Evolutionary conservation across 2,797 vertebrate genomes (phyloP), one percentile per base, ranked within the genome.

Genomic region (Choloepus didactylus): DNA sequence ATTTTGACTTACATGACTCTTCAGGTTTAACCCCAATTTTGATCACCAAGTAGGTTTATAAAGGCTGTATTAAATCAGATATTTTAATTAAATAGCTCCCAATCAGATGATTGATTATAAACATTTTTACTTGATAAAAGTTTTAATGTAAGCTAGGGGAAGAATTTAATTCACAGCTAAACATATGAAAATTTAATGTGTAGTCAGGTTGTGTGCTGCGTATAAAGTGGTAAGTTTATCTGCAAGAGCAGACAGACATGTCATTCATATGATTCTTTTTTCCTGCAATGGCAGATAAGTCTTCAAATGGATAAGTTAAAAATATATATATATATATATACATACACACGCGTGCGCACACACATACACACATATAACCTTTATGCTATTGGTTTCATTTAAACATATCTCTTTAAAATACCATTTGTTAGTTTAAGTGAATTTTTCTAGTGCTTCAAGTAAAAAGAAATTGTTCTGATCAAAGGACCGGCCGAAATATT

Each of bases 211-310:
- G n/a, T 44, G 3, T 84, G 89, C 79, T 91, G 96, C 94, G 96
- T 79, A 19, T 67, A 83, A 96, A 96, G 83, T 93, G 87, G 93
- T 84, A 35, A 92, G 94, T 96, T 91, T 88, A 95, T 95, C 73
- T 69, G 93, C 9, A 84, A 97, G 95, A 97, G 95, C 35, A 35
- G 35, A 35, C 69, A 98, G 96, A 96, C 89, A 64, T 87, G 95
- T 88, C 88, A 92, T 96, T 96, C 91, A 62, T 95, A 95, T 93
- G 91, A 96, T 96, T 97, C 35, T 97, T 94, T 95, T 97, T 97
- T 98, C 95, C 93, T 96, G 82, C 73, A 79, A 96, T 96, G 95
- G 95, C 95, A 98, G 97, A 97, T 95, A 95, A 97, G 97, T 77
- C 66, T 72, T 67, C 70, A 73, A 91, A 84, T 73, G 69, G 82